These are phyloP conservation scores for Littorina saxatilis DNA, from an alignment of 1,140 invertebrate species.

Conservation along the genomic window DNA sequence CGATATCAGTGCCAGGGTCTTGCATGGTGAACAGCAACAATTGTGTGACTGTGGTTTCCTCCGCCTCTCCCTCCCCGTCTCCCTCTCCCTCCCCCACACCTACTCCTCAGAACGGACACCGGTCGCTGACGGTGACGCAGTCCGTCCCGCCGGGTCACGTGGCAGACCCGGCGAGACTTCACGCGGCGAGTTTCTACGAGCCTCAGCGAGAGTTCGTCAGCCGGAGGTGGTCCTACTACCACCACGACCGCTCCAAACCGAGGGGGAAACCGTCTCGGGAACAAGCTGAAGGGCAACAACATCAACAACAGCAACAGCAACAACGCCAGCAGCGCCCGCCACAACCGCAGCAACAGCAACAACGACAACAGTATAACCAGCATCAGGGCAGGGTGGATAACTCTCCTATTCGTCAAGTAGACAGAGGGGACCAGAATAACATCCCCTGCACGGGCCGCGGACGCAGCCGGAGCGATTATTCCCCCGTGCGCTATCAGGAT, in stretches of 20 bases:
- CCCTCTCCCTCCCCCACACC: not conserved
- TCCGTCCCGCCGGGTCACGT: not conserved
- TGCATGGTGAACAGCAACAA: not conserved
- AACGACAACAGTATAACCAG: not conserved
- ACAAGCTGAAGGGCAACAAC: not conserved
- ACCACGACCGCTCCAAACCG: conserved; percentile 15
- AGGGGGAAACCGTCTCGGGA: not conserved
- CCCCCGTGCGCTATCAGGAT: not conserved
- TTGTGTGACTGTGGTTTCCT: not conserved
- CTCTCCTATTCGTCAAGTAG: not conserved
- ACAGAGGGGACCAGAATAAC: not conserved
- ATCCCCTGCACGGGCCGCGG: not conserved
- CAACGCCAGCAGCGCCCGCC: conserved; percentile 22
- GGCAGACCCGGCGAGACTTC: not conserved
- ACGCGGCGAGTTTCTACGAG: conserved; percentile 28
- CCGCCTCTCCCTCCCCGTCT: not conserved
- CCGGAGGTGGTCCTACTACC: conserved; percentile 31
- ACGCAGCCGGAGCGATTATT: not conserved
- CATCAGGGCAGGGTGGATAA: not conserved
- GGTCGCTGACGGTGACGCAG: not conserved
- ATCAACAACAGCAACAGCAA: conserved; percentile 29
- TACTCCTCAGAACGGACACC: not conserved
- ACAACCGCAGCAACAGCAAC: conserved; percentile 2
- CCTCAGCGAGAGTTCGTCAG: conserved; percentile 33
- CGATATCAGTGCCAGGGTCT: not conserved